These are phyloP conservation scores for Heliconius erato DNA, from an alignment of 2,888 invertebrate species.

Conservation along the genomic window DNA sequence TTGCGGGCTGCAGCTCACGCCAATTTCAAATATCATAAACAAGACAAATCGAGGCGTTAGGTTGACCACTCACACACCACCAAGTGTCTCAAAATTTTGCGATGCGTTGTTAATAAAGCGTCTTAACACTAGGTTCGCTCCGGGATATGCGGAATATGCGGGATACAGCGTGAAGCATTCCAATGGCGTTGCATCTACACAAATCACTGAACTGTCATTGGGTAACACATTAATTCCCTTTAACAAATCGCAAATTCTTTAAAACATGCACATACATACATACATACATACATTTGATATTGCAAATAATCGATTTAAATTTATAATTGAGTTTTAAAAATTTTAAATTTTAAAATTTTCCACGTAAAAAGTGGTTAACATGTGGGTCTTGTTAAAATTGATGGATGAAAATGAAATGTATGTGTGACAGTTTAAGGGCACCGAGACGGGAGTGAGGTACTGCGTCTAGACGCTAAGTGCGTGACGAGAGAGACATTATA, in stretches of 20 bases:
- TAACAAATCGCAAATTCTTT: not conserved
- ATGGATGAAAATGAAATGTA: conserved; percentile 36
- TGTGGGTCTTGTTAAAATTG: conserved; percentile 32
- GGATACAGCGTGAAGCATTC: too few species aligned
- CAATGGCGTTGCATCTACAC: too few species aligned
- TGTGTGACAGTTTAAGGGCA: conserved; percentile 43
- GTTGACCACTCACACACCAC: too few species aligned
- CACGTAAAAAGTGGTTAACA: conserved; percentile 26
- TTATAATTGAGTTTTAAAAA: not conserved
- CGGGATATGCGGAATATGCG: too few species aligned
- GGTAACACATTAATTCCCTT: not conserved
- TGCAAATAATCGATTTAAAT: conserved; percentile 12
- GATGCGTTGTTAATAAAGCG: too few species aligned
- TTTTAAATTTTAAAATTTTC: conserved; percentile 19
- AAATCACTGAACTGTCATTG: not conserved
- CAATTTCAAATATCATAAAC: not conserved
- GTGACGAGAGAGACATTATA: conserved; percentile 48
- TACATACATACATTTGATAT: not conserved
- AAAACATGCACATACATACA: not conserved
- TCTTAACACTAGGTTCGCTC: too few species aligned
- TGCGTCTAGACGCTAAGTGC: conserved; percentile 56
- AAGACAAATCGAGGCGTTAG: not conserved
- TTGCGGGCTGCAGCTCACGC: not conserved
- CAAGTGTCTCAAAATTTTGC: too few species aligned
- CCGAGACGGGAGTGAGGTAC: conserved; percentile 48